Evolutionary conservation across 1,140 invertebrate species (phyloP).

Genomic region (Neocloeon triangulifer): DNA sequence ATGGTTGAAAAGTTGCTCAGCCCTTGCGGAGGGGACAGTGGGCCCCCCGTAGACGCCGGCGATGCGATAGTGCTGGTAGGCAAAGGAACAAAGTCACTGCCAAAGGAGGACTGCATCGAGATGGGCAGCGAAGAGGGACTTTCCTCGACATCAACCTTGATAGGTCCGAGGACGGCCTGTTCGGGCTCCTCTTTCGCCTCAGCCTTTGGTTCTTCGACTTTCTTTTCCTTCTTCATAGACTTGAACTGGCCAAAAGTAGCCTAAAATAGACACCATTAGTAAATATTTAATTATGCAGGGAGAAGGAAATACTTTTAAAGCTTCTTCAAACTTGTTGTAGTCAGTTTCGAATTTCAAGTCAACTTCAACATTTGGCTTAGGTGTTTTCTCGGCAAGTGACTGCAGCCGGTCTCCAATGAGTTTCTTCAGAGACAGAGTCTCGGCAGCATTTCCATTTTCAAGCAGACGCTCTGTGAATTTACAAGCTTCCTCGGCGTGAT

Average conservation of each 20-base stretch:
- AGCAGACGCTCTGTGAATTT: slow-evolving; percentile 57
- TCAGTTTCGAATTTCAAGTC: slow-evolving; percentile 65
- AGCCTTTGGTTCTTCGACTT: too few species aligned
- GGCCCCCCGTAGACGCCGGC: neutral
- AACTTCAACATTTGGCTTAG: slow-evolving; percentile 51
- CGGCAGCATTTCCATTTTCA: slow-evolving; percentile 56
- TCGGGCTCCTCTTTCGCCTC: too few species aligned
- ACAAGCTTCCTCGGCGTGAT: slow-evolving; percentile 62
- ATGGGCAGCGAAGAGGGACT: slow-evolving; percentile 39
- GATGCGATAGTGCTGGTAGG: neutral
- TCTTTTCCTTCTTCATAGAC: too few species aligned
- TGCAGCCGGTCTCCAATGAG: slow-evolving; percentile 48
- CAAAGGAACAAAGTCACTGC: slow-evolving; percentile 24
- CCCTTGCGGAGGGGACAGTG: slow-evolving; percentile 16
- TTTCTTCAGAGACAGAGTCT: slow-evolving; percentile 59
- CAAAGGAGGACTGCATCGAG: slow-evolving; percentile 54
- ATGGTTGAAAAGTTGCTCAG: slow-evolving; percentile 51
- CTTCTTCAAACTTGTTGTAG: slow-evolving; percentile 47
- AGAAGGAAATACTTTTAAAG: slow-evolving; percentile 18
- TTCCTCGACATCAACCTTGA: too few species aligned
- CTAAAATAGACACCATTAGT: too few species aligned
- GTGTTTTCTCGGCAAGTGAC: slow-evolving; percentile 52
- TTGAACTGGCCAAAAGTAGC: too few species aligned
- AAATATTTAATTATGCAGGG: too few species aligned
- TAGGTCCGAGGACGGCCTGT: too few species aligned